Evolutionary conservation across 2,797 vertebrate genomes (phyloP), one percentile per base, ranked within the genome.

Genomic region (Hephaestus fuliginosus): DNA sequence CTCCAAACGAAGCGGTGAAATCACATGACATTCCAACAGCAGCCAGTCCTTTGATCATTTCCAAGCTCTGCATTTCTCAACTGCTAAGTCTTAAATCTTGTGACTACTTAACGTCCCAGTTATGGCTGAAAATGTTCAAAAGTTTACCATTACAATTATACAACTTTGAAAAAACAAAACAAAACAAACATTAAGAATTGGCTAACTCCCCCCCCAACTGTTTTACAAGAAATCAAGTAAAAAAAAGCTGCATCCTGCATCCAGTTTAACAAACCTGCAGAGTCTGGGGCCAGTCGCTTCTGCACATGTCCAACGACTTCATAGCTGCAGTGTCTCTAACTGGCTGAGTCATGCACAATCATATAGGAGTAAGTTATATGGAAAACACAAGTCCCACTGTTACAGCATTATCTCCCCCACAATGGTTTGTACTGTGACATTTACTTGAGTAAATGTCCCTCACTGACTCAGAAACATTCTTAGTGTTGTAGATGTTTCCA

Each of bases 1-100:
- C 43, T 36, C 20, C 6, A 44, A 69, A 22, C 4, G 15, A 76
- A 79, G 69, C 7, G 22, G 48, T 41, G 18, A 36, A 79, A 75
- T 82, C 87, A 89, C 88, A 92, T 89, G 86, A 90, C 74, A 80
- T 80, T 78, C 84, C 72, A 71, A 20, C 15, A 61, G 3, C 74
- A 77, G 39, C 22, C 36, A 30, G 63, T 76, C 65, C 39, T 77
- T 72, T 81, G 73, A 81, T 68, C 49, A n/a, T 48, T 52, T 52
- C 20, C 18, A 76, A 55, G 61, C 65, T 69, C 69, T 28, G 65
- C 80, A 84, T 80, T 74, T 76, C 64, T 85, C 33, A 57, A 52
- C 68, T 41, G 28, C 70, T 72, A 15, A 78, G 60, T 25, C 78
- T 48, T 3, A 3, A 73, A 63, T 64, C 86, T 78, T 77, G 79